Evolutionary conservation across 2,797 vertebrate genomes (phyloP), one percentile per base, ranked within the genome.

Genomic region (Falco naumanni): DNA sequence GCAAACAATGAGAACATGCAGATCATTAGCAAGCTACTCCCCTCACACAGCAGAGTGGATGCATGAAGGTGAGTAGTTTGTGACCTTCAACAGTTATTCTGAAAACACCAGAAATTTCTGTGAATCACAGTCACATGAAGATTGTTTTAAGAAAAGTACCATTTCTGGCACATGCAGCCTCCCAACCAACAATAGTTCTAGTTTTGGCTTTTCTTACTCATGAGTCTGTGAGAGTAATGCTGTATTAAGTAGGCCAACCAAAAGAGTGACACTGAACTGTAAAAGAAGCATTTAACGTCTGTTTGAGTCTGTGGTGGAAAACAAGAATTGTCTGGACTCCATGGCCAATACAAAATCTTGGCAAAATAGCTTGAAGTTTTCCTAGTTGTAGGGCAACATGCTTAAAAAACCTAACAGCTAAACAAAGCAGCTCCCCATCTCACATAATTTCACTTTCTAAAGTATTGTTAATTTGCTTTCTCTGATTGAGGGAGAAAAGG

Each of bases 41-140:
- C 56, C 78, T 78, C 68, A 47, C 34, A 26, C 29, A 75, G 53
- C 69, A 93, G 65, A 89, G 8, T 63, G 8, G 9, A 69, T 19
- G 60, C 0, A 33, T 16, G 19, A n/a, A 94, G 43, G 65, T 85
- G 10, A 87, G 64, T 56, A 64, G 16, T 7, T 79, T 70, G 14
- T 18, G 69, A 90, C 18, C 50, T 77, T 87, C 53, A 19, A 53
- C 24, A 69, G 13, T 2, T 60, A 74, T 43, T 69, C 76, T 11
- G 41, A 80, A 33, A 90, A 20, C 75, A 28, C 17, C 16, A 53
- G 25, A 65, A 65, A 54, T 66, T 80, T 66, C 64, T 94, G 37
- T 84, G 71, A 93, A 76, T 90, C 86, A 90, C 74, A 66, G 59
- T 93, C 89, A 93, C 76, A 76, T 78, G 63, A 71, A 81, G 24